Conservation (phyloP, 2,888 invertebrate species). For the Oasisia sp. region DNA sequence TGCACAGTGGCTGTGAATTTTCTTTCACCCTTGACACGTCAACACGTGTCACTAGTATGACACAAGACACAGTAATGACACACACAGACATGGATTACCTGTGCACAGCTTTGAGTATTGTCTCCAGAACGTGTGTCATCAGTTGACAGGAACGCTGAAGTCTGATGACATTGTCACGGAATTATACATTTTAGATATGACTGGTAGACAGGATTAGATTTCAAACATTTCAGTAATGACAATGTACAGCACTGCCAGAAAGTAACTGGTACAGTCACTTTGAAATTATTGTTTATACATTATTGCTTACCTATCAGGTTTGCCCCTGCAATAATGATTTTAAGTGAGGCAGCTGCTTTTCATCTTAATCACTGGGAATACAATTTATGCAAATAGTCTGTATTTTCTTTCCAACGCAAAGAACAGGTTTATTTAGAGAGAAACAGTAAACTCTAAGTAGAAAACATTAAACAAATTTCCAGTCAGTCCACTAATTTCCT, state of each 20-base stretch:
- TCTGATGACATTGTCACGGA: conserved; percentile 65
- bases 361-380: too few species aligned
- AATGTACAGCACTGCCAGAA: not conserved
- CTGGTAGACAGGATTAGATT: not conserved
- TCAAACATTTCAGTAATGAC: not conserved
- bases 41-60: not conserved
- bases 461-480: too few species aligned
- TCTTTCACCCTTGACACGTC: not conserved
- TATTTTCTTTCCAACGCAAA: too few species aligned
- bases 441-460: too few species aligned
- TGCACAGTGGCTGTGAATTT: not conserved
- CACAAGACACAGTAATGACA: not conserved
- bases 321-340: too few species aligned
- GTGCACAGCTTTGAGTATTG: conserved; percentile 48
- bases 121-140: conserved; percentile 80
- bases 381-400: too few species aligned
- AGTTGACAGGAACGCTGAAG: conserved; percentile 83
- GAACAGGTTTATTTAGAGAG: too few species aligned
- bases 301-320: too few species aligned
- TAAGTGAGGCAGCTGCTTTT: too few species aligned
- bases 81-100: conserved; percentile 26
- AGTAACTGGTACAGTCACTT: too few species aligned
- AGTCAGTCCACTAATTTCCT: too few species aligned
- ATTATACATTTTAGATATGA: not conserved
- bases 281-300: too few species aligned